Evolutionary conservation across 2,113 vertebrate genomes (phyloP).

Genomic region (Lophius piscatorius): DNA sequence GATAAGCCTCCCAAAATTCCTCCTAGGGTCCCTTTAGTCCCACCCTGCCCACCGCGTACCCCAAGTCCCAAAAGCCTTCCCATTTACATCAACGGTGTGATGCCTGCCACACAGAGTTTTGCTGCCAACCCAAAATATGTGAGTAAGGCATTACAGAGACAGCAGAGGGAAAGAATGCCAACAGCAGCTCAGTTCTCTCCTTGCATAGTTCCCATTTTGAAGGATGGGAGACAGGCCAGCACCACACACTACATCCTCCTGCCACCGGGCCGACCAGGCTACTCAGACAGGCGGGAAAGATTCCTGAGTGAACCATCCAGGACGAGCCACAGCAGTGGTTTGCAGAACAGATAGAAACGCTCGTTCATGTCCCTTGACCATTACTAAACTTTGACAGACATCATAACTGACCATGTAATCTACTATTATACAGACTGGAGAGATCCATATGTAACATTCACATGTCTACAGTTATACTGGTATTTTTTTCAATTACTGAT

Average conservation of each 20-base stretch:
- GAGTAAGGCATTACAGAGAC: conserved; percentile 89
- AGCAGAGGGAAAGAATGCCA: conserved; percentile 83
- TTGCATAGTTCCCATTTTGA: conserved; percentile 96
- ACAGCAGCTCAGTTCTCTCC: conserved; percentile 69
- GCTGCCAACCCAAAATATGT: conserved; percentile 97
- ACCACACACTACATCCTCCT: conserved; percentile 96
- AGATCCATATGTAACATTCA: conserved; percentile 14
- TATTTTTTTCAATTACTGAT: conserved; percentile 20
- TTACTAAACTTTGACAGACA: conserved; percentile 6
- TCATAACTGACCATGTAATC: conserved; percentile 7
- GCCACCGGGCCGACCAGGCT: conserved; percentile 85
- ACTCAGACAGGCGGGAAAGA: conserved; percentile 84
- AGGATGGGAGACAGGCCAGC: conserved; percentile 92
- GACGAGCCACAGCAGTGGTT: conserved; percentile 32
- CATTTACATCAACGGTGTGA: conserved; percentile 93
- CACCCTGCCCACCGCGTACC: conserved; percentile 86
- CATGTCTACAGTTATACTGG: conserved; percentile 1
- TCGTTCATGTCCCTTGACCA: conserved; percentile 7
- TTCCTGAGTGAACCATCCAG: conserved; percentile 83
- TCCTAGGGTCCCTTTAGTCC: conserved; percentile 87
- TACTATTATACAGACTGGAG: conserved; percentile 1
- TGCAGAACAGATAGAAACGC: conserved; percentile 53
- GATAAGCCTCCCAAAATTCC: conserved; percentile 93
- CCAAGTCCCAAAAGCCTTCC: conserved; percentile 94
- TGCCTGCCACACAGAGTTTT: conserved; percentile 98